Conservation (phyloP, 2,113 vertebrate genomes). For the Varanus salvator region DNA sequence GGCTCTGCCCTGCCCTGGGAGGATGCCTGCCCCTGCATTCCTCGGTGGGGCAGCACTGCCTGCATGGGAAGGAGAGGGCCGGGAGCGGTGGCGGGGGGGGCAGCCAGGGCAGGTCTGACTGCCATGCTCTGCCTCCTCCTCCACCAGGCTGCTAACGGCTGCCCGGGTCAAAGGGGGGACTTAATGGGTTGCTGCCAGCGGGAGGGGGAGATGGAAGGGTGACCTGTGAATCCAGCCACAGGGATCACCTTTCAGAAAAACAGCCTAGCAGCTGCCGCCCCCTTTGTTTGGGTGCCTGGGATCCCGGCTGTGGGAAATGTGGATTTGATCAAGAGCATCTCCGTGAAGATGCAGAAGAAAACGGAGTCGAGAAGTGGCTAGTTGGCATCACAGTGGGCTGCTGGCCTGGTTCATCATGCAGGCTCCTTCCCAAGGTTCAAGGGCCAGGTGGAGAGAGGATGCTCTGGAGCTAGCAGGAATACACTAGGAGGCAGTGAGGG, state of each 20-base stretch:
- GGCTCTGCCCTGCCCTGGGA: fast-evolving
- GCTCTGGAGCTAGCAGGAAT: background rate
- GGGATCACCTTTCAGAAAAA: constrained; percentile 15
- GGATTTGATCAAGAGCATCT: background rate
- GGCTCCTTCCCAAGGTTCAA: background rate
- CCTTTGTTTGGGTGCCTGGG: background rate
- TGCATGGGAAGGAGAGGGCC: background rate
- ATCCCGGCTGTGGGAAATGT: background rate
- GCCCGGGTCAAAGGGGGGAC: constrained; percentile 27
- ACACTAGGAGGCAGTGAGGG: too few relatives aligned
- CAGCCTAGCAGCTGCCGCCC: background rate
- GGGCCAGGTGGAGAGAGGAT: background rate
- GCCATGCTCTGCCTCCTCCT: background rate
- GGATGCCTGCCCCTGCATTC: fast-evolving
- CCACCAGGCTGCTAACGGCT: constrained; percentile 5
- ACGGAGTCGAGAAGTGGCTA: background rate
- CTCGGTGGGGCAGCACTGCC: background rate
- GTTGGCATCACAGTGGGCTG: background rate
- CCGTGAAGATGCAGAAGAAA: background rate
- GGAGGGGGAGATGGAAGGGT: background rate
- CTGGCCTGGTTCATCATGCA: background rate
- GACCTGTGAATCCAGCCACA: background rate
- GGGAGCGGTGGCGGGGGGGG: background rate
- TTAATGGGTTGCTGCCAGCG: constrained; percentile 23
- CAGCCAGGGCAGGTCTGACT: background rate